These are phyloP conservation scores for Megalurothrips usitatus DNA, from an alignment of 2,888 invertebrate genomes.

Conservation along the genomic window DNA sequence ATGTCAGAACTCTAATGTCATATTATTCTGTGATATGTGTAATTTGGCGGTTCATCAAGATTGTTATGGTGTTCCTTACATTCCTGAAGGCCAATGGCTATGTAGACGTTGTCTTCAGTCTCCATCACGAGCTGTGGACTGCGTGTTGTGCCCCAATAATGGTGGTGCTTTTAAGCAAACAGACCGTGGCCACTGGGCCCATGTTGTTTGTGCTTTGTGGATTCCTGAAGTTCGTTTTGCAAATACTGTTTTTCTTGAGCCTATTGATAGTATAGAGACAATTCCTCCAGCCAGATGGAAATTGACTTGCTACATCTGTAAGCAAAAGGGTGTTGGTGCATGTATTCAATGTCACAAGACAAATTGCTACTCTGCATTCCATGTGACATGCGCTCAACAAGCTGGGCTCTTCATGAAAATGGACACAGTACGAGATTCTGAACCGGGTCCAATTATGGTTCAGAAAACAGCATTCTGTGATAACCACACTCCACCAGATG, in stretches of 20 bases:
- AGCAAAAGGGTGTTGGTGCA: constrained; percentile 85
- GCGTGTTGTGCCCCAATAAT: constrained; percentile 95
- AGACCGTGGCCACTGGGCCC: constrained; percentile 93
- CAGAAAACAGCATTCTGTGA: constrained; percentile 96
- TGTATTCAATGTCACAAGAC: constrained; percentile 97
- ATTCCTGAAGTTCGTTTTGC: constrained; percentile 98
- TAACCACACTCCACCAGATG: constrained; percentile 77
- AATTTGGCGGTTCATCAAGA: constrained; percentile 98
- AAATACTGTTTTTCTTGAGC: constrained; percentile 94
- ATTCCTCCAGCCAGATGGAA: constrained; percentile 95
- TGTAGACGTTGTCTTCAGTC: constrained; percentile 94
- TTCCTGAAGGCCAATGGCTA: constrained; percentile 96
- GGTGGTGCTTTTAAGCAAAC: constrained; percentile 99
- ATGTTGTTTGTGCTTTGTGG: constrained; percentile 98
- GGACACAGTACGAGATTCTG: constrained; percentile 71
- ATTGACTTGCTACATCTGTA: constrained; percentile 95
- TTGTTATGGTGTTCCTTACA: constrained; percentile 96
- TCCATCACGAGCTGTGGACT: constrained; percentile 92
- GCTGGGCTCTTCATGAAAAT: constrained; percentile 94
- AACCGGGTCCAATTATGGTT: constrained; percentile 66
- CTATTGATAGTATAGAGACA: constrained; percentile 93
- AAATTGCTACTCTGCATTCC: constrained; percentile 96
- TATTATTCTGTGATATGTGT: constrained; percentile 99
- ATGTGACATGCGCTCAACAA: constrained; percentile 98
- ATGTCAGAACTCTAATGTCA: constrained; percentile 97